Evolutionary conservation across 1,140 invertebrate genomes (phyloP).

Genomic region (Ridgeia piscesae): DNA sequence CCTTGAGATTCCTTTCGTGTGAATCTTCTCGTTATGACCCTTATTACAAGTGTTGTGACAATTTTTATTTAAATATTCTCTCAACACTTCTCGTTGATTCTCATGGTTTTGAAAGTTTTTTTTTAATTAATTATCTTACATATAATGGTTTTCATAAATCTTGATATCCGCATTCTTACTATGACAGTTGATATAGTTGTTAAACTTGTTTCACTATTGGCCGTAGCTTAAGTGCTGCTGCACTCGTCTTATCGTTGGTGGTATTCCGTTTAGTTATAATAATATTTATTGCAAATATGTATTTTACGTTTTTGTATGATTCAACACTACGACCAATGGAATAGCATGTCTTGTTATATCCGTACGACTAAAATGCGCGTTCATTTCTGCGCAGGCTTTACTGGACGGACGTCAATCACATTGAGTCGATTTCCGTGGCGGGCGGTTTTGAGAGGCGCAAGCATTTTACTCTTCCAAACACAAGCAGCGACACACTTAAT

Average conservation of each 20-base stretch:
- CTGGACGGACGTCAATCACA: not conserved
- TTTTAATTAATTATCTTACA: not conserved
- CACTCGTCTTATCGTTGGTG: not conserved
- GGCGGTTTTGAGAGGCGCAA: not conserved
- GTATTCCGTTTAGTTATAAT: not conserved
- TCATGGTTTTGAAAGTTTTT: too few relatives aligned
- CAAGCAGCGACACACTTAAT: not conserved
- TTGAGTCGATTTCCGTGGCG: not conserved
- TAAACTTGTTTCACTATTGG: not conserved
- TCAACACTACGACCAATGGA: not conserved
- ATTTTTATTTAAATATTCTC: not conserved
- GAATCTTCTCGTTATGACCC: not conserved
- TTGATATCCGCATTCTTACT: not conserved
- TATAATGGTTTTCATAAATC: not conserved
- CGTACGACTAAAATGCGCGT: not conserved
- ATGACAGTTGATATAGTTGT: not conserved
- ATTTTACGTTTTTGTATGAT: not conserved
- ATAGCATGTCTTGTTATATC: not conserved
- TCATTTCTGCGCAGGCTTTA: not conserved
- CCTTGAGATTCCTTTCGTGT: not conserved
- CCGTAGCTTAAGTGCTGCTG: not conserved
- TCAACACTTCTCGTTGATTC: not conserved
- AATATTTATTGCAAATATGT: not conserved
- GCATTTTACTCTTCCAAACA: not conserved
- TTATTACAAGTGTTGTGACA: not conserved